Percentiles rank a stretch among this genome's conserved stretches.
Evolutionary conservation across 2,797 vertebrate genomes (phyloP).

Genomic region (Artibeus lituratus): DNA sequence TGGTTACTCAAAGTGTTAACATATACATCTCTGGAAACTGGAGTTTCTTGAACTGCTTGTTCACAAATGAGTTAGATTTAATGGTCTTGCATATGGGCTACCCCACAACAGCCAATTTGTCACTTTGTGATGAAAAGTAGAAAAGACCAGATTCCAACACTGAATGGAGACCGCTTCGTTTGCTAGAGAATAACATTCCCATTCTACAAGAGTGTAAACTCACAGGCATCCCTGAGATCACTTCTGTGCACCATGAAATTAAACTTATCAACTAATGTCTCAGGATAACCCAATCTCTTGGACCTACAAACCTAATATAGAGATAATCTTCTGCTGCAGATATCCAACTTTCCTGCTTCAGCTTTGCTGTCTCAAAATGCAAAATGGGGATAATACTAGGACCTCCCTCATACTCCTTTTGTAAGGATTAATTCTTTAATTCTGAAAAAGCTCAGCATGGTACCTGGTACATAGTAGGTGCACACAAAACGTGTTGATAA

Average conservation of each 20-base stretch:
- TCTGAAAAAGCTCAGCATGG: background rate
- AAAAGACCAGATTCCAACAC: background rate
- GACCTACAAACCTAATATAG: background rate
- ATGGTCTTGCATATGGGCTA: background rate
- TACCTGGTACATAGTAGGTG: constrained; percentile 25
- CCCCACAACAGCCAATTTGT: background rate
- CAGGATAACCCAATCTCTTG: background rate
- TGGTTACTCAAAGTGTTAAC: background rate
- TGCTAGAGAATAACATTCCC: background rate
- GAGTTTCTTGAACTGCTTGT: background rate
- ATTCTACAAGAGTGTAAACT: background rate
- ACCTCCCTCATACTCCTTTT: background rate
- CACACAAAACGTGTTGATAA: background rate
- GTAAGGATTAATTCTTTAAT: background rate
- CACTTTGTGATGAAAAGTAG: background rate
- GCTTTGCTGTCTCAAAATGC: background rate
- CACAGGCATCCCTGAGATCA: background rate
- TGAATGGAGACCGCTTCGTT: background rate
- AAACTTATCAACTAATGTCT: background rate
- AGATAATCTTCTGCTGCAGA: background rate
- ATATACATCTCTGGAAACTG: background rate
- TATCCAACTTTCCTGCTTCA: background rate
- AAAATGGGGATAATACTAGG: background rate
- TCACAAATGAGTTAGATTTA: background rate
- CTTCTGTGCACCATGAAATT: background rate